Evolutionary conservation across 2,888 invertebrate genomes (phyloP), one percentile per base, ranked within the genome.

Genomic region (Sarcophaga rosellei): DNA sequence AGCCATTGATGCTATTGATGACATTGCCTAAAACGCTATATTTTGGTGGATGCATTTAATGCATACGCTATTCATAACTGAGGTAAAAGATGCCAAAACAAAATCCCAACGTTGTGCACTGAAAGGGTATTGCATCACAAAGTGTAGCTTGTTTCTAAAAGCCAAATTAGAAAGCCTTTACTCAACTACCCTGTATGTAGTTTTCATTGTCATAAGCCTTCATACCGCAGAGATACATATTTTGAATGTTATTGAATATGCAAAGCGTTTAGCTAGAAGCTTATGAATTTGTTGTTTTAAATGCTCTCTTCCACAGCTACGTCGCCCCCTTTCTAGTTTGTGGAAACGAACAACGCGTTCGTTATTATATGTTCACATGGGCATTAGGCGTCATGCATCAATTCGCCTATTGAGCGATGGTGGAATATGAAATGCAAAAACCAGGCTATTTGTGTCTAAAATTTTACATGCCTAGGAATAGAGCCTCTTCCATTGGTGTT

Each of bases 241-340:
- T 20, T 47, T 47, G 5, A 47, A 23, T 15, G 35, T 57, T 35
- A 35, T 35, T 70, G 59, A 70, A 70, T 70, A 59, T 70, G 57
- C n/a, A 70, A 70, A 57, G 70, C 53, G 59, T 35, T 70, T 35
- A 59, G 70, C 70, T 57, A 35, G 57, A n/a, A 70, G 70, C 59
- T 57, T 59, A 57, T 70, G 59, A 25, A 59, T 70, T 25, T 57
- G 57, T 35, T 57, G 25, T 8, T 70, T 25, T n/a, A 25, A 8
- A 25, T 70, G 5, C n/a, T 70, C 20, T 11, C 4, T 1, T 35
- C 35, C 1, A 10, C 8, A 35, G 35, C 35, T 35, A 10, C n/a
- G 12, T 17, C 3, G 17, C 53, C 69, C 69, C 0, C 10, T 6
- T 45, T 20, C 15, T 11, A 25, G 47, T 23, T 21, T 15, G 23